A percentile compares a stretch with the other conserved stretches of the same genome.
Conservation (phyloP, 1,140 invertebrate genomes). For the Trichoplusia ni region DNA sequence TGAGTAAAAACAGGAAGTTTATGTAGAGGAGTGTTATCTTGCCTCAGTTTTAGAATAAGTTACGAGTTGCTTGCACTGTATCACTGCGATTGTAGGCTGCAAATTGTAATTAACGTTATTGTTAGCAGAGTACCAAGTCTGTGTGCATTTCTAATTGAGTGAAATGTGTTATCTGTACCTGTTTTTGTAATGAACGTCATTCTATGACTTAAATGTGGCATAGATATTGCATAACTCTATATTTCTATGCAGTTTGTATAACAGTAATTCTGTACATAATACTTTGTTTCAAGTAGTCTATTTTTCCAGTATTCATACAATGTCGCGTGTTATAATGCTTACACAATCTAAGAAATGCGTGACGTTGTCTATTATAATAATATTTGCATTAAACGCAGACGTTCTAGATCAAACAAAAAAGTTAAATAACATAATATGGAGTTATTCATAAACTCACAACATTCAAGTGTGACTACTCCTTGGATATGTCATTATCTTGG, state of each 20-base stretch:
- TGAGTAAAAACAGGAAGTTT: conserved; percentile 24
- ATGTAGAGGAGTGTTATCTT: conserved; percentile 18
- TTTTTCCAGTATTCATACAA: conserved; percentile 1
- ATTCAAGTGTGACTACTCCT: no score
- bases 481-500: no score
- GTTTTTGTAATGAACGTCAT: conserved; percentile 9
- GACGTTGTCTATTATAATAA: neutral
- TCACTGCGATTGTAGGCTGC: neutral
- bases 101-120: conserved; percentile 27
- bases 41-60: conserved; percentile 21
- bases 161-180: conserved; percentile 2
- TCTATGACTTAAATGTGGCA: neutral
- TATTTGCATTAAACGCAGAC: neutral
- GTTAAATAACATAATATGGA: no score
- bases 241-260: neutral
- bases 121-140: neutral
- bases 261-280: neutral
- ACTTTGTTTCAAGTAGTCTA: neutral
- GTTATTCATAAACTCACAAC: no score
- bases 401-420: no score
- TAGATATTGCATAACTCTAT: neutral
- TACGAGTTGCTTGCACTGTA: conserved; percentile 17
- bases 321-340: neutral
- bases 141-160: neutral
- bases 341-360: neutral